phyloP scores from a whole-genome alignment of 1,140 invertebrate genomes.

The Drosophila willistoni region DNA sequence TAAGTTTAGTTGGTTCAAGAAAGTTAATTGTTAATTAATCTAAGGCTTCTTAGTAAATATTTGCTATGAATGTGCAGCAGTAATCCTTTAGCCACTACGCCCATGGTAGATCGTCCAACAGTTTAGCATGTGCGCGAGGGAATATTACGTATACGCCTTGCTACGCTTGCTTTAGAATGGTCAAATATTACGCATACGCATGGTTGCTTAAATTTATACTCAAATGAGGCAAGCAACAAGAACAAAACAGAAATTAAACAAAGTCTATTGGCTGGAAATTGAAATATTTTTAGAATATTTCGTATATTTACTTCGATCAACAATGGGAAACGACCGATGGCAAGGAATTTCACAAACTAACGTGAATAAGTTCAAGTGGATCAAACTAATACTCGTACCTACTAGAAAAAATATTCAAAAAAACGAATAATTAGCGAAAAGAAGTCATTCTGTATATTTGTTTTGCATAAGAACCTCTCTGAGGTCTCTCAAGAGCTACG shows the following conservation, averaged over 20 bases:
- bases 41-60: background rate
- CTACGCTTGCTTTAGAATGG: constrained; percentile 56
- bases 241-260: constrained; percentile 43
- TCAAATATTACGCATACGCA: constrained; percentile 78
- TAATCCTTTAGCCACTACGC: background rate
- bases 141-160: constrained; percentile 72
- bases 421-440: background rate
- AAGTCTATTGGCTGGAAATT: constrained; percentile 40
- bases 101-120: background rate
- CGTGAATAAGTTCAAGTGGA: constrained; percentile 36
- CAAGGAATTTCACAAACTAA: constrained; percentile 48
- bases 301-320: constrained; percentile 52
- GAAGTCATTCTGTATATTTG: constrained; percentile 34
- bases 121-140: constrained; percentile 39
- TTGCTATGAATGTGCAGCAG: background rate
- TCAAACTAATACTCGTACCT: background rate
- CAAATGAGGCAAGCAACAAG: constrained; percentile 17
- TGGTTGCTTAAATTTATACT: constrained; percentile 54
- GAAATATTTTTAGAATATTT: constrained; percentile 38
- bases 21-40: no score
- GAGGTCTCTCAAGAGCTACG: background rate
- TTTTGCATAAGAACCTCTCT: background rate
- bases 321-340: constrained; percentile 19
- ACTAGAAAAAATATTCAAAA: background rate
- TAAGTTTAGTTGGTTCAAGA: no score